phyloP scores from a whole-genome alignment of 2,888 invertebrate genomes.

The Atherix ibis region DNA sequence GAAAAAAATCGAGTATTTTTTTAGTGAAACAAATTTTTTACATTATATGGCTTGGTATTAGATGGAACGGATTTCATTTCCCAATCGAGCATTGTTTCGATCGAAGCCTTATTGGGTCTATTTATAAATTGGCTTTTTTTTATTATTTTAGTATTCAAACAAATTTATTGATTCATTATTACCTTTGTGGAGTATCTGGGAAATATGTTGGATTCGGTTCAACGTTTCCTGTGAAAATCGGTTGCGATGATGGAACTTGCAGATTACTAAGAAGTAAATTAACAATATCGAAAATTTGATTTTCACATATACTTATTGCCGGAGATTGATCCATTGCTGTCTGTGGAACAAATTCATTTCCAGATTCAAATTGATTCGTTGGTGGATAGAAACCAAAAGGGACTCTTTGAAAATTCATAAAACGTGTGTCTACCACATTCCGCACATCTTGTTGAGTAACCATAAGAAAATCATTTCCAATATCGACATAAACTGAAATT shows the following conservation, averaged over 20 bases:
- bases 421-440: slow-evolving; percentile 20
- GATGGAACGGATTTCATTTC: slow-evolving; percentile 1
- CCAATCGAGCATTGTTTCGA: slow-evolving; percentile 4
- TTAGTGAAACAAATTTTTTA: no score
- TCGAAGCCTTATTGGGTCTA: not conserved
- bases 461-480: slow-evolving; percentile 20
- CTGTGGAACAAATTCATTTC: not conserved
- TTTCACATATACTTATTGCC: no score
- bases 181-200: not conserved
- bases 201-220: no score
- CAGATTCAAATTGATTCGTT: not conserved
- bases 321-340: not conserved
- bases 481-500: slow-evolving; percentile 19
- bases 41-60: no score
- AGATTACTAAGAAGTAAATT: no score
- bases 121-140: not conserved
- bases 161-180: not conserved
- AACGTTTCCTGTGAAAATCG: no score
- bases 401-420: slow-evolving; percentile 4
- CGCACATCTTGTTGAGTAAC: slow-evolving; percentile 25
- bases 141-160: no score
- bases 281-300: no score
- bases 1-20: no score
- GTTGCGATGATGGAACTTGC: no score
- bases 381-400: not conserved